Percentiles rank a stretch among this genome's conserved stretches.
Evolutionary conservation across 2,113 vertebrate species (phyloP).

Genomic region (Brienomyrus brachyistius): DNA sequence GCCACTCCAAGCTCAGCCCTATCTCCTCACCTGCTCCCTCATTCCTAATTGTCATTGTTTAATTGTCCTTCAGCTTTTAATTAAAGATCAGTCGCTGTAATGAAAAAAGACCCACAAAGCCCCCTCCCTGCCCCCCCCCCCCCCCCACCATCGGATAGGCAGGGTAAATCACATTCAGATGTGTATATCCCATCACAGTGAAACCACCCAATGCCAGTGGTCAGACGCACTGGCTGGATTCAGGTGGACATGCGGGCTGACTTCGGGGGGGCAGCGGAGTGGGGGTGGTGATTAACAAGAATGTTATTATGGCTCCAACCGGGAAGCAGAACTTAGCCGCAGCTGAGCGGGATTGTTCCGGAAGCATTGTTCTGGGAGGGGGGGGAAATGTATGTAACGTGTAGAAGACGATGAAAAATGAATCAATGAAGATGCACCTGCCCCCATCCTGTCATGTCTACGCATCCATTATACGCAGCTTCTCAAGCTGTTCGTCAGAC

Average conservation of each 20-base stretch:
- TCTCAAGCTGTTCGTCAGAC: neutral
- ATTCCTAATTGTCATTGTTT: slow-evolving; percentile 19
- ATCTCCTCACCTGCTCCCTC: slow-evolving; percentile 2
- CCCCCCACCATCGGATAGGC: neutral
- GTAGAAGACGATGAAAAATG: neutral
- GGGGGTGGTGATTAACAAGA: neutral
- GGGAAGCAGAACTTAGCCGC: neutral
- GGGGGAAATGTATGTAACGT: neutral
- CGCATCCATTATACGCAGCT: neutral
- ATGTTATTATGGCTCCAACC: neutral
- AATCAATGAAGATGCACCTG: neutral
- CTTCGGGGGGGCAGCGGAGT: neutral
- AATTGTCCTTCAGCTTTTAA: slow-evolving; percentile 27
- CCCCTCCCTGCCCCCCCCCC: neutral
- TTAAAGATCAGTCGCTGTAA: slow-evolving; percentile 13
- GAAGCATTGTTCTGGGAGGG: neutral
- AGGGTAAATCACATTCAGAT: neutral
- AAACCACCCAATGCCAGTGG: neutral
- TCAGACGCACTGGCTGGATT: neutral
- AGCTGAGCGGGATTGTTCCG: neutral
- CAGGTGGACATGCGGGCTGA: neutral
- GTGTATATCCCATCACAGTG: neutral
- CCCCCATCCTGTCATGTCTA: neutral
- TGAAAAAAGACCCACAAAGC: slow-evolving; percentile 7
- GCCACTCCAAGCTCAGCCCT: neutral